phyloP scores from a whole-genome alignment of 1,140 invertebrate genomes.

The Drosophila bocki region DNA sequence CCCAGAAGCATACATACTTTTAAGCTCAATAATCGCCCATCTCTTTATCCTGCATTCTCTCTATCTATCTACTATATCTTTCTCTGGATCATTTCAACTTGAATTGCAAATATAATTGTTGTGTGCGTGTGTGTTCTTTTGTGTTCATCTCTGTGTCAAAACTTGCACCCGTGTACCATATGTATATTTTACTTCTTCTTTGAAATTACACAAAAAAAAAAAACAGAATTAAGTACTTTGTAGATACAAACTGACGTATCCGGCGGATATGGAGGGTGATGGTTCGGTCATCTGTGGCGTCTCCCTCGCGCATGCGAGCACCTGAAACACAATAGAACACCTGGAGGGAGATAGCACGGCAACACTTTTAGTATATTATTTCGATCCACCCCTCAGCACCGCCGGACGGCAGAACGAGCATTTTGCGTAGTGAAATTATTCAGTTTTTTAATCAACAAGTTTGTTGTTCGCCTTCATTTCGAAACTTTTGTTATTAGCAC shows the following conservation, averaged over 20 bases:
- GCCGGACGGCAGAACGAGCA: conserved; percentile 27
- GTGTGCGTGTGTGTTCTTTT: conserved; percentile 35
- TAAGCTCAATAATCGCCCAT: conserved; percentile 27
- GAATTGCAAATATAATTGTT: conserved; percentile 32
- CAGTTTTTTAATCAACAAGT: conserved; percentile 27
- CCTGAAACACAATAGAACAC: conserved; percentile 19
- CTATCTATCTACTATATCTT: conserved; percentile 6
- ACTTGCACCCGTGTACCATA: conserved; percentile 44
- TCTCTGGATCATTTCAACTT: conserved; percentile 42
- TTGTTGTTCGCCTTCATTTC: conserved; percentile 56
- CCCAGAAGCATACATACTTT: conserved; percentile 8
- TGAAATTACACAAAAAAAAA: background rate
- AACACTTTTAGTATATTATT: conserved; percentile 8
- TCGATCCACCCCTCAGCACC: conserved; percentile 12
- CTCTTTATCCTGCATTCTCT: conserved; percentile 36
- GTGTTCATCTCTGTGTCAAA: conserved; percentile 51
- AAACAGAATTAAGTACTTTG: conserved; percentile 18
- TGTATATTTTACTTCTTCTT: conserved; percentile 20
- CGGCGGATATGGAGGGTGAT: conserved; percentile 27
- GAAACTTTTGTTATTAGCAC: conserved; percentile 68
- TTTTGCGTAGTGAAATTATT: conserved; percentile 60
- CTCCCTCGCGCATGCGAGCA: conserved; percentile 59
- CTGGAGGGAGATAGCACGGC: conserved; percentile 15
- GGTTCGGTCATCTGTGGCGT: conserved; percentile 17
- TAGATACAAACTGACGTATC: conserved; percentile 35